A percentile compares a stretch with the other conserved stretches of the same genome.
Evolutionary conservation across 2,797 vertebrate genomes (phyloP).

Genomic region (Spatula clypeata): DNA sequence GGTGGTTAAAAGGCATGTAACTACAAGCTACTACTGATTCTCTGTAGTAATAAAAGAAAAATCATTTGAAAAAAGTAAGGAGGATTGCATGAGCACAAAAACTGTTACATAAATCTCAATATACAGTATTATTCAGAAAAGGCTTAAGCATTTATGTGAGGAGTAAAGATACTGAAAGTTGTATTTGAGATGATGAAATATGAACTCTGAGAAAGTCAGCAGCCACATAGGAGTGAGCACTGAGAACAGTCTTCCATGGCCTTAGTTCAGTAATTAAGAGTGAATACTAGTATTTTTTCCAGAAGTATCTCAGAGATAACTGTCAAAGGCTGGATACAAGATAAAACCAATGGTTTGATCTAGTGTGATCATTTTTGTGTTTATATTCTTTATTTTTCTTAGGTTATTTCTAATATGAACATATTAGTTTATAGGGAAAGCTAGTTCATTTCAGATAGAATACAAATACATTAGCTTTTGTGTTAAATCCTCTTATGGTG

Average conservation of each 20-base stretch:
- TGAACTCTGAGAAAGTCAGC: fast-evolving
- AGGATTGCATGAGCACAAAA: background rate
- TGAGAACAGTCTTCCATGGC: background rate
- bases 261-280: background rate
- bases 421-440: background rate
- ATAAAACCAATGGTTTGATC: background rate
- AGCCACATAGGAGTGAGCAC: background rate
- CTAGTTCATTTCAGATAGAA: background rate
- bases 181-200: background rate
- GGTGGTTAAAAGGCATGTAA: background rate
- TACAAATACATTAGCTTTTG: constrained; percentile 17
- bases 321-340: background rate
- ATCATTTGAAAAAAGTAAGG: background rate
- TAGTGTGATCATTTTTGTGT: background rate
- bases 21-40: background rate
- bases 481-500: background rate
- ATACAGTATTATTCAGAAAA: background rate
- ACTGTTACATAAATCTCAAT: background rate
- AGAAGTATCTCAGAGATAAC: background rate
- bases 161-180: background rate
- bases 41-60: background rate
- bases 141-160: background rate
- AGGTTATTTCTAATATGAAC: background rate
- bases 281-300: background rate
- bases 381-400: background rate